Conservation (phyloP, 2,888 invertebrate genomes). For the Sinopyrophorus schimmeli region DNA sequence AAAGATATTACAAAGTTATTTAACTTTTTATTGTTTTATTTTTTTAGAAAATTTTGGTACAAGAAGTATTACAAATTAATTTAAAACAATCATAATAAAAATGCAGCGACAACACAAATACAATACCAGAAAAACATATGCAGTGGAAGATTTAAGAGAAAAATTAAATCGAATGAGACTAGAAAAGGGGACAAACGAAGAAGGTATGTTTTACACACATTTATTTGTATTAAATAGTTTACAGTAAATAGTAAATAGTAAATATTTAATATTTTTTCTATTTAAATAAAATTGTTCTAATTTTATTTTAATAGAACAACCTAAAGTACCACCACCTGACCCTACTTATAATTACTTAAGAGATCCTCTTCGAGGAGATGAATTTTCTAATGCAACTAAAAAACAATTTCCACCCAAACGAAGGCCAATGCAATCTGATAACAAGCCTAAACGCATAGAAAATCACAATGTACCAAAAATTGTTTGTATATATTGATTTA, state of each 20-base stretch:
- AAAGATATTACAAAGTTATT: too few relatives aligned
- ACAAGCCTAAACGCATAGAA: not conserved
- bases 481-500: too few relatives aligned
- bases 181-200: conserved; percentile 2
- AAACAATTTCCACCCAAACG: not conserved
- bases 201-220: not conserved
- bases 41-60: too few relatives aligned
- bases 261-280: not conserved
- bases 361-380: conserved; percentile 42
- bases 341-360: conserved; percentile 44
- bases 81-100: too few relatives aligned
- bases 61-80: too few relatives aligned
- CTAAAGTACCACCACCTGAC: conserved; percentile 41
- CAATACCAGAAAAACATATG: too few relatives aligned
- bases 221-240: not conserved
- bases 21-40: too few relatives aligned
- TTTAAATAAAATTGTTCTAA: not conserved
- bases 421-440: not conserved
- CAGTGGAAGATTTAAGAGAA: conserved; percentile 19
- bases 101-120: too few relatives aligned
- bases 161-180: conserved; percentile 16
- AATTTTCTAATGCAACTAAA: conserved; percentile 4
- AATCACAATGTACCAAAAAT: not conserved
- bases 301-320: not conserved
- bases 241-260: not conserved